Conservation (phyloP, 2,113 vertebrate genomes). For the Petroica traversi region DNA sequence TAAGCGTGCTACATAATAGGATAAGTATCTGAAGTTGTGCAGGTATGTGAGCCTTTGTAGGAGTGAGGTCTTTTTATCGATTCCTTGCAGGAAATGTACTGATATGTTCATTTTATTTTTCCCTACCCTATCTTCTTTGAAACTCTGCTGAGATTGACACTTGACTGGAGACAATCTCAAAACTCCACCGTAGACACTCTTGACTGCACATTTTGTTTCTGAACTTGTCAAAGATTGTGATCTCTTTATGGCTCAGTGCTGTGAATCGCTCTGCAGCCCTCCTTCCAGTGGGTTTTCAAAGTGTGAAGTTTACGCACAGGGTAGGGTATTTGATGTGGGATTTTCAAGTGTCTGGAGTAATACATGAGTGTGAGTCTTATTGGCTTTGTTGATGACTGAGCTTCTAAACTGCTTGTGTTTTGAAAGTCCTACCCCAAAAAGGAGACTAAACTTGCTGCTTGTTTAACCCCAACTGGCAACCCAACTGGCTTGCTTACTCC, state of each 20-base stretch:
- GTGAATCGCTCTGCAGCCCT: not conserved
- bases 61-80: not conserved
- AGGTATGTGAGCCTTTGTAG: constrained; percentile 6
- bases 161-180: constrained; percentile 21
- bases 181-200: not conserved
- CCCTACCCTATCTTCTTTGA: not conserved
- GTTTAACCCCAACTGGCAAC: not conserved
- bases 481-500: not conserved
- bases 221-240: constrained; percentile 37
- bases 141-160: constrained; percentile 8
- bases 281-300: not conserved
- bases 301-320: constrained; percentile 11
- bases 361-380: not conserved
- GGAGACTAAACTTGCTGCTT: not conserved
- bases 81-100: not conserved
- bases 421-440: not conserved
- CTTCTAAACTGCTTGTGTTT: not conserved
- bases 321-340: constrained; percentile 19
- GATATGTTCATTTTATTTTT: not conserved
- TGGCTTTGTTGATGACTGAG: not conserved
- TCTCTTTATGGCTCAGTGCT: constrained; percentile 7
- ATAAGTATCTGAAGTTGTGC: constrained; percentile 11
- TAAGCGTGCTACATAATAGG: not conserved
- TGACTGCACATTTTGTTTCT: constrained; percentile 43
- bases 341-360: constrained; percentile 8